These are phyloP conservation scores for Drosophila repletoides DNA, from an alignment of 1,140 invertebrate species.

Conservation along the genomic window DNA sequence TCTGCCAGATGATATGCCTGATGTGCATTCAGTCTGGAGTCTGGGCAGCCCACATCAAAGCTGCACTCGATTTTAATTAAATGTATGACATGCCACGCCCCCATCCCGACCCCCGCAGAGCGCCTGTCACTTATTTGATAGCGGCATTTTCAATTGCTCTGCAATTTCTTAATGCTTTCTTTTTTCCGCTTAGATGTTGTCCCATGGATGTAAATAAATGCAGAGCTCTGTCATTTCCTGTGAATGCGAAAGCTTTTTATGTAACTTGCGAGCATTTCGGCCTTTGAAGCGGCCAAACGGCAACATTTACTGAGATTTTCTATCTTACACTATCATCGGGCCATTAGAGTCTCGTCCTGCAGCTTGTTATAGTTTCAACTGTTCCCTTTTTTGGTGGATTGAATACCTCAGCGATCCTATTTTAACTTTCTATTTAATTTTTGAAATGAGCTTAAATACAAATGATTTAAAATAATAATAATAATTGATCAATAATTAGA, in stretches of 20 bases:
- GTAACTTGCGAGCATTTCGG: slow-evolving; percentile 63
- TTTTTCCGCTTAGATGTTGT: slow-evolving; percentile 31
- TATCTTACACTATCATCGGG: not conserved
- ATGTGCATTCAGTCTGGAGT: slow-evolving; percentile 33
- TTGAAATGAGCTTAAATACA: too few relatives aligned
- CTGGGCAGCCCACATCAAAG: slow-evolving; percentile 57
- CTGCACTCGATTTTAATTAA: slow-evolving; percentile 69
- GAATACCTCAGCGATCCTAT: too few relatives aligned
- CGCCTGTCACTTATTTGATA: slow-evolving; percentile 40
- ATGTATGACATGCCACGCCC: slow-evolving; percentile 44
- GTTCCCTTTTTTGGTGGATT: too few relatives aligned
- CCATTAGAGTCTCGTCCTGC: too few relatives aligned
- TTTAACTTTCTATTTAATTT: too few relatives aligned
- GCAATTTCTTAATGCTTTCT: slow-evolving; percentile 75
- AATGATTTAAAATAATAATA: too few relatives aligned
- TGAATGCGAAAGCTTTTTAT: slow-evolving; percentile 77
- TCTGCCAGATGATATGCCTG: slow-evolving; percentile 25
- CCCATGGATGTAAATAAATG: slow-evolving; percentile 69
- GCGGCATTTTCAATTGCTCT: slow-evolving; percentile 70
- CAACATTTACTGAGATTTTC: slow-evolving; percentile 1
- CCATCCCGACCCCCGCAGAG: not conserved
- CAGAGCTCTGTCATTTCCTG: slow-evolving; percentile 68
- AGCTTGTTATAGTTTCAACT: too few relatives aligned
- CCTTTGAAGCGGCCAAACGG: slow-evolving; percentile 55
- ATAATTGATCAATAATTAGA: too few relatives aligned